These are phyloP conservation scores for Caenorhabditis afra DNA, from an alignment of 2,888 invertebrate genomes.

Conservation along the genomic window DNA sequence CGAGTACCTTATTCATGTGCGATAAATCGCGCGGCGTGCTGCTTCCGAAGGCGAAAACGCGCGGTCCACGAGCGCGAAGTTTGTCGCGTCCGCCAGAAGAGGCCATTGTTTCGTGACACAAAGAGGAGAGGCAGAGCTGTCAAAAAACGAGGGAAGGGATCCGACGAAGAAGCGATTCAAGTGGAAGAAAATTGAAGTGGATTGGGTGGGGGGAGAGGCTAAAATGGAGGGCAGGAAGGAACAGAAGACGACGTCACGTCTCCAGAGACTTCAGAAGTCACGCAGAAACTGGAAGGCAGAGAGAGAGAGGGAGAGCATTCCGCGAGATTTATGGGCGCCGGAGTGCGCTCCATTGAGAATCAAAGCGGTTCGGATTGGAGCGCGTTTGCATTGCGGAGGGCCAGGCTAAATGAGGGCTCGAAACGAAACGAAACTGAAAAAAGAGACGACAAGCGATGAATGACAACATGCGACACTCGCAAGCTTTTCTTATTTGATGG, in stretches of 20 bases:
- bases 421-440: too few species aligned
- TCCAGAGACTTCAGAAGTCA: constrained; percentile 27
- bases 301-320: background rate
- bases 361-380: too few species aligned
- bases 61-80: constrained; percentile 45
- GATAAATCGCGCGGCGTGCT: constrained; percentile 77
- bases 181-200: constrained; percentile 52
- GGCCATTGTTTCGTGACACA: constrained; percentile 54
- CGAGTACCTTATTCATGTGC: constrained; percentile 71
- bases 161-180: constrained; percentile 50
- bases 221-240: constrained; percentile 30
- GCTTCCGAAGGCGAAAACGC: constrained; percentile 75
- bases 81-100: constrained; percentile 65
- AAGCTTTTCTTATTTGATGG: too few species aligned
- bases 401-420: too few species aligned
- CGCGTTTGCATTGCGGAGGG: too few species aligned
- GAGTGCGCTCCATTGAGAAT: too few species aligned
- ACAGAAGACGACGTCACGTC: constrained; percentile 45
- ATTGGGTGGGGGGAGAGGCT: constrained; percentile 34
- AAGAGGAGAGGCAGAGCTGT: constrained; percentile 9
- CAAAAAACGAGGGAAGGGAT: constrained; percentile 26
- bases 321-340: too few species aligned
- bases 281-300: background rate
- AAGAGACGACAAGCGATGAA: too few species aligned
- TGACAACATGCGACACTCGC: too few species aligned